Evolutionary conservation across 2,113 vertebrate genomes (phyloP), one percentile per base, ranked within the genome.

Genomic region (Ariopsis seemanni): DNA sequence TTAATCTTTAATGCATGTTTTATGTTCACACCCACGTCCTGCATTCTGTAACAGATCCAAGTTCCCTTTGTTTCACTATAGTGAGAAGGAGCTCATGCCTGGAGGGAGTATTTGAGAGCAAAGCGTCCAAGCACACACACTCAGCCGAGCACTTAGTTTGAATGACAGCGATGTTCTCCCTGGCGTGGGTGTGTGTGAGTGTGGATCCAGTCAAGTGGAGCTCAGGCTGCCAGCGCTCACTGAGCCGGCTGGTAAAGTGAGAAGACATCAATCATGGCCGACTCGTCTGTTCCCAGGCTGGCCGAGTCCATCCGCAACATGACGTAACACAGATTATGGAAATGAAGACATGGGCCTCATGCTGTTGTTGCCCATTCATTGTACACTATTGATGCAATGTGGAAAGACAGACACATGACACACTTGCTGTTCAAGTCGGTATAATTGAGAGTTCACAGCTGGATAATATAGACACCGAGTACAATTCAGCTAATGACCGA

Each of bases 291-390:
- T 83, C 85, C 63, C 83, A n/a, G 87, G 48, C 83, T 85, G 75
- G 62, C 27, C 53, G 48, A 48, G 55, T 69, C 77, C 72, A 78
- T 80, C 42, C 77, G 48, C 85, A 48, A 60, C 65, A 78, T 74
- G 85, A 87, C 82, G 79, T 89, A 82, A 85, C 77, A 75, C 58
- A 30, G 82, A 89, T 89, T 85, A 87, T 82, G 75, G 69, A 89
- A 89, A 89, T 86, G 42, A n/a, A 7, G 57, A 71, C n/a, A 7
- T 2, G n/a, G 57, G 58, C 60, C 60, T 78, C 10, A 25, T 62
- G 67, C 48, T 62, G 72, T 79, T 80, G 62, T 18, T 48, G 69
- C 22, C 42, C 42, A 42, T 42, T 42, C 17, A 20, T 12, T 60
- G 57, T 82, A 82, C 57, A 42, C 9, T 22, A 22, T 60, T 17